Conservation (phyloP, 1,140 invertebrate species). For the Copidosoma floridanum region DNA sequence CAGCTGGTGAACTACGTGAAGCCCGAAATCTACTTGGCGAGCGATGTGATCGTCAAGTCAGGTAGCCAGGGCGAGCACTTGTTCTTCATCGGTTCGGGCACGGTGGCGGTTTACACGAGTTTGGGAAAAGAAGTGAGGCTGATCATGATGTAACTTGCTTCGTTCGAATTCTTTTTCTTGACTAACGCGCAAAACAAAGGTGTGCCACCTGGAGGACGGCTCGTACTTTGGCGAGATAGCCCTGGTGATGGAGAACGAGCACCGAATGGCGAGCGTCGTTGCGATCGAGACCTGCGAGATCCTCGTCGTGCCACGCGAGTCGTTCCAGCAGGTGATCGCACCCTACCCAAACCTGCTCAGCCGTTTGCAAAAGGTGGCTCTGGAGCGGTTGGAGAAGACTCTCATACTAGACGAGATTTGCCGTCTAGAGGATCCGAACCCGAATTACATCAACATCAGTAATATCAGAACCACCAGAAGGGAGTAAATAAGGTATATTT, state of each 20-base stretch:
- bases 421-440: neutral
- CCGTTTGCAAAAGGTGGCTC: conserved; percentile 40
- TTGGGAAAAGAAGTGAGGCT: conserved; percentile 45
- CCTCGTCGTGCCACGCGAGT: conserved; percentile 50
- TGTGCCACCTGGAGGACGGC: conserved; percentile 50
- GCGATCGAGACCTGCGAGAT: conserved; percentile 61
- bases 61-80: conserved; percentile 49
- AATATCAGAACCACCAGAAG: conserved; percentile 22
- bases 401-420: conserved; percentile 27
- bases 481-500: too few species aligned
- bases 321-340: conserved; percentile 50
- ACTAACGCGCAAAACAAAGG: conserved; percentile 24
- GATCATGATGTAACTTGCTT: neutral
- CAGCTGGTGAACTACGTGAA: conserved; percentile 46
- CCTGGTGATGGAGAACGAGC: conserved; percentile 57
- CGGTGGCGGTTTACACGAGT: conserved; percentile 54
- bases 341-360: conserved; percentile 40
- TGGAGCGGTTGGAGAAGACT: conserved; percentile 33
- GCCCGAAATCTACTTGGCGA: conserved; percentile 54
- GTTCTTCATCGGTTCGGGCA: conserved; percentile 57
- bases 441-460: conserved; percentile 38
- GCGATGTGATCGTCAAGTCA: conserved; percentile 56
- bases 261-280: conserved; percentile 54
- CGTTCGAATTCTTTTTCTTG: neutral
- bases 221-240: conserved; percentile 50